Conservation (phyloP, 2,888 invertebrate genomes). For the Drosophila subsilvestris region DNA sequence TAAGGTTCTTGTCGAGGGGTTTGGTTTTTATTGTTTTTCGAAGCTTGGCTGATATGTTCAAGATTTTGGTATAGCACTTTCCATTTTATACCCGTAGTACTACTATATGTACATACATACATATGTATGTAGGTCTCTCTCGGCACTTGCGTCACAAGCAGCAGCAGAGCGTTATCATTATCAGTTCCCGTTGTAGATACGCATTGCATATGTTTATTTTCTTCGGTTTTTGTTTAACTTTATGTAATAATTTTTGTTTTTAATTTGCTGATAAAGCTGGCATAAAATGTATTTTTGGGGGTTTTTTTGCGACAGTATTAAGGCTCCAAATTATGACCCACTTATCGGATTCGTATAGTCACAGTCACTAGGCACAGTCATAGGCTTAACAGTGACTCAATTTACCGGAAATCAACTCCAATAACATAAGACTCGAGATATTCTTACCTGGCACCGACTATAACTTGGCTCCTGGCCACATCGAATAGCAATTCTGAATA, state of each 20-base stretch:
- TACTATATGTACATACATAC: background rate
- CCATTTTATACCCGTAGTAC: constrained; percentile 40
- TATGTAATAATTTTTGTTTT: constrained; percentile 40
- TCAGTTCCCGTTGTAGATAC: constrained; percentile 40
- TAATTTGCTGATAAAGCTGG: constrained; percentile 29
- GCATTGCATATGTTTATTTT: constrained; percentile 39
- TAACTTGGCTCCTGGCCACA: constrained; percentile 92
- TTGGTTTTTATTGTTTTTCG: constrained; percentile 17
- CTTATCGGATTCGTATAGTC: constrained; percentile 46
- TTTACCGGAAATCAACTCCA: constrained; percentile 29
- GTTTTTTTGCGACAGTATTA: constrained; percentile 33
- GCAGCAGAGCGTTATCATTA: constrained; percentile 35
- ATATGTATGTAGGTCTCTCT: constrained; percentile 8
- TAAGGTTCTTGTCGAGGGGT: constrained; percentile 41
- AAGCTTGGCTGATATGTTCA: constrained; percentile 31
- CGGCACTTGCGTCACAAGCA: constrained; percentile 24
- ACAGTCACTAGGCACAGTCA: constrained; percentile 25
- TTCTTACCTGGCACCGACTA: constrained; percentile 94
- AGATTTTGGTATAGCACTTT: constrained; percentile 53
- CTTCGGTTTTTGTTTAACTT: constrained; percentile 13
- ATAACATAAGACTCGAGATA: constrained; percentile 3
- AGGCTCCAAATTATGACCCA: constrained; percentile 38
- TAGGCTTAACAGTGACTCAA: constrained; percentile 43
- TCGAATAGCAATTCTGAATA: constrained; percentile 95
- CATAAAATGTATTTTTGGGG: constrained; percentile 19